Evolutionary conservation across 1,140 invertebrate species (phyloP), one percentile per base, ranked within the genome.

Genomic region (Vollenhovia emeryi): DNA sequence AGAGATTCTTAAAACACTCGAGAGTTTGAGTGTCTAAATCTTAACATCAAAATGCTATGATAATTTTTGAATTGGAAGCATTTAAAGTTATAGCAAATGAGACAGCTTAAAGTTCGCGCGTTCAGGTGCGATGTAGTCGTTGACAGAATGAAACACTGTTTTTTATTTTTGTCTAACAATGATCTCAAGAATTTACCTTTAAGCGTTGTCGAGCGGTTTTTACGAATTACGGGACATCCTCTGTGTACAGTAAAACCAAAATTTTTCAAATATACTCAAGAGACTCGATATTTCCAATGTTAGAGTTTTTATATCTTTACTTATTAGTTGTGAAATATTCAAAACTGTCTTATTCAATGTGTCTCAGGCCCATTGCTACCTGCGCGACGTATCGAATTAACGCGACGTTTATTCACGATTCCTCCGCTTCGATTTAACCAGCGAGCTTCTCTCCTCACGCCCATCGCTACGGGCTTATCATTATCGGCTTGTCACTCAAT

Each of bases 401-500:
- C 62, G 33, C 55, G 82, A 66, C 84, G 55, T 60, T 83, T 86
- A 80, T 82, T 80, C 84, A 45, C n/a, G 30, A 27, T 18, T 50
- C 24, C 24, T n/a, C 40, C 45, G 66, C 68, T 68, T 83, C 57
- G 68, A 83, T 83, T 86, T 86, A 86, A 86, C 80, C 43, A 40
- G 74, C 57, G 36, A 36, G 73, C 62, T 57, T 75, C 27, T 59
- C 71, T 84, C 59, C 33, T 4, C 76, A 30, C 40, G 40, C 24
- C n/a, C n/a, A n/a, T n/a, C 55, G 60, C 75, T 74, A 48, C 43
- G 79, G 52, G 33, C 80, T 74, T 86, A 84, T 86, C 85, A 83
- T 86, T 86, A 86, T 86, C 80, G 85, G 57, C 68, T 84, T 84
- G 85, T 86, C 85, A 84, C 59, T 86, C 79, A 74, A 86, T 45